A percentile compares a stretch with the other conserved stretches of the same genome.
These are phyloP conservation scores for Chrysotoxum bicinctum DNA, from an alignment of 2,888 invertebrate species.

Conservation along the genomic window DNA sequence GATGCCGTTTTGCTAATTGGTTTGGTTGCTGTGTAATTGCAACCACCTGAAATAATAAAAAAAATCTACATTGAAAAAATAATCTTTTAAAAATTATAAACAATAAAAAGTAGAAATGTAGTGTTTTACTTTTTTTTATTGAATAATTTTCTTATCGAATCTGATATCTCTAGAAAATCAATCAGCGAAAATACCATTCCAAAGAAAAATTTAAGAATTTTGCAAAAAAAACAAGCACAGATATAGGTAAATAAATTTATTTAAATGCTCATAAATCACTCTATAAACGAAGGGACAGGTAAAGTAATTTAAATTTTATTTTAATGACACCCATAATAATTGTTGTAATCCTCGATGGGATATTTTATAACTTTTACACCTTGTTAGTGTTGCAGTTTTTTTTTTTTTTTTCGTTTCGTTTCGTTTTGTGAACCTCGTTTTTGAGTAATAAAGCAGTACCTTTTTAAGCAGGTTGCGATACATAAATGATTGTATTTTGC, in stretches of 20 bases:
- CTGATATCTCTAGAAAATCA: too few species aligned
- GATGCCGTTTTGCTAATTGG: conserved; percentile 71
- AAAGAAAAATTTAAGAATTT: background rate
- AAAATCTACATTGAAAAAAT: background rate
- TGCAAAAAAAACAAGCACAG: background rate
- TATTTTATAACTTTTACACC: conserved; percentile 35
- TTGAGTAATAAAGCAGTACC: background rate
- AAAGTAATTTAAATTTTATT: conserved; percentile 13
- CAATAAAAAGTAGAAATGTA: background rate
- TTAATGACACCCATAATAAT: conserved; percentile 20
- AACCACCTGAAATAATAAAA: conserved; percentile 63
- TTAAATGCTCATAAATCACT: conserved; percentile 30
- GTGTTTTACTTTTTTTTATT: too few species aligned
- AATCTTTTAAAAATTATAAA: background rate
- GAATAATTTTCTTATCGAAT: too few species aligned
- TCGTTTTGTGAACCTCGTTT: background rate
- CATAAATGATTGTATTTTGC: background rate
- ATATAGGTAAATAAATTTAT: conserved; percentile 4
- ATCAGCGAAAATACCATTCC: background rate
- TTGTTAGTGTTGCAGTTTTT: conserved; percentile 8
- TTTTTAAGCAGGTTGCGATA: background rate
- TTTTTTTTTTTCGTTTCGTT: background rate
- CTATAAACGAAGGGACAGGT: background rate
- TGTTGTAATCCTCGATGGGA: conserved; percentile 23
- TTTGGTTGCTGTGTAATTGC: conserved; percentile 70